Percentiles rank a stretch among this genome's conserved stretches.
phyloP scores from a whole-genome alignment of 1,140 invertebrate species.

The Druon quercuslanigerum region DNA sequence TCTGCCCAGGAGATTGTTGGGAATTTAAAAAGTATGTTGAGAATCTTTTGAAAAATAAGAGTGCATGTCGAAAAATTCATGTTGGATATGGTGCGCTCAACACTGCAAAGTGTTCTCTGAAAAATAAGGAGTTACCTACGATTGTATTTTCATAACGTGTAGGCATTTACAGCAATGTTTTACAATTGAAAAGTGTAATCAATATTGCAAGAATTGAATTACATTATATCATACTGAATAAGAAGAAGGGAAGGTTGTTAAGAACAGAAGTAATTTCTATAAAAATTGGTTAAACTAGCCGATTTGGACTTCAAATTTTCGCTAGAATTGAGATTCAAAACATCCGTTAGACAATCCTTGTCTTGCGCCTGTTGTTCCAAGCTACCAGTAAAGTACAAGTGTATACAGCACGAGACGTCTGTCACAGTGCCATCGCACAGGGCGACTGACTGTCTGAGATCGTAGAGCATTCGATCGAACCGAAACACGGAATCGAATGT shows the following conservation, averaged over 20 bases:
- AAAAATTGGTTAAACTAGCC: background rate
- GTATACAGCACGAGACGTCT: slow-evolving; percentile 44
- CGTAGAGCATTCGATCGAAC: slow-evolving; percentile 62
- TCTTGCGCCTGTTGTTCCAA: background rate
- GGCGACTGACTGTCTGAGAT: slow-evolving; percentile 65
- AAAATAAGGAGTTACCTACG: no score
- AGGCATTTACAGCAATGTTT: background rate
- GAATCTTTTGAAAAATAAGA: no score
- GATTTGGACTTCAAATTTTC: no score
- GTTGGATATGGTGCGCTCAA: no score
- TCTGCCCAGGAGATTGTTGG: background rate
- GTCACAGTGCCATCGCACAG: slow-evolving; percentile 55
- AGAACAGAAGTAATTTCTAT: background rate
- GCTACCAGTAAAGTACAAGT: slow-evolving; percentile 15
- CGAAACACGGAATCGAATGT: slow-evolving; percentile 54
- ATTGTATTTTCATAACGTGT: no score
- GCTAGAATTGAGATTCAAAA: no score
- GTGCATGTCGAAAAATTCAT: no score
- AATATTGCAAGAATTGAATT: background rate
- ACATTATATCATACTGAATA: slow-evolving; percentile 18
- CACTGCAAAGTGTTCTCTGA: no score
- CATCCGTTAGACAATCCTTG: background rate
- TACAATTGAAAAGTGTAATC: slow-evolving; percentile 23
- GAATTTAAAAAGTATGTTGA: background rate
- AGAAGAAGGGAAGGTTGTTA: background rate